Base-by-base conservation (phyloP, 2,113 vertebrate genomes). In the Fukomys damarensis region DNA sequence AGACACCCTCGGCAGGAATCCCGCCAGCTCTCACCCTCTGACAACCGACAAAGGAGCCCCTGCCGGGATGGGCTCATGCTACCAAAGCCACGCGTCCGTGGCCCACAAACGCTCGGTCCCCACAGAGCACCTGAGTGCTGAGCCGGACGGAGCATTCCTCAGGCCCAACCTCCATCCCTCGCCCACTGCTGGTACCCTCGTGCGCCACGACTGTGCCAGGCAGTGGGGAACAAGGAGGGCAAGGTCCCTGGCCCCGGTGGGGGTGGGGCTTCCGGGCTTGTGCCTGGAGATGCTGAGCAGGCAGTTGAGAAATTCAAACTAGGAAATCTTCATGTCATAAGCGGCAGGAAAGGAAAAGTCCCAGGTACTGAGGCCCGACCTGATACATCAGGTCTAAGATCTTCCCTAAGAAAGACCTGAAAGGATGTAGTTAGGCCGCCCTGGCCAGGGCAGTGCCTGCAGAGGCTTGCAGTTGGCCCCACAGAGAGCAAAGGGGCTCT, bases 171-270 rank as follows among this genome's bases (percentile, higher is more conserved):
- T 9, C 80, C 12, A 13, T 20, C 54, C 52, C 52, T 10, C 12
- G 0, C 5, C 13, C 2, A 0, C 19, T 28, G 19, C 3, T 16
- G 32, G 61, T 2, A 28, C 41, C 26, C 72, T 76, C 72, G 26
- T 46, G 41, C 16, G 5, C 24, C 70, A 46, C 5, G 41, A 76
- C 72, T 46, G 63, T 74, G 20, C 10, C 24, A 70, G 24, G 17
- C 24, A 0, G 2, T 38, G 59, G 26, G 5, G 28, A 20, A 54
- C 0, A 20, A 14, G 4, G 16, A 11, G 49, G 28, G 28, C 22
- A 1, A 16, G 41, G 35, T 26, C 35, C 38, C 72, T 24, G 35
- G 46, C 54, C 43, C 68, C 24, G 19, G n/a, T 38, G n/a, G 1
- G 8, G 32, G 68, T 32, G 0, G 66, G 72, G 59, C 35, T 28